Base-by-base conservation (phyloP, 2,113 vertebrate genomes). In the Varanus komodoensis region DNA sequence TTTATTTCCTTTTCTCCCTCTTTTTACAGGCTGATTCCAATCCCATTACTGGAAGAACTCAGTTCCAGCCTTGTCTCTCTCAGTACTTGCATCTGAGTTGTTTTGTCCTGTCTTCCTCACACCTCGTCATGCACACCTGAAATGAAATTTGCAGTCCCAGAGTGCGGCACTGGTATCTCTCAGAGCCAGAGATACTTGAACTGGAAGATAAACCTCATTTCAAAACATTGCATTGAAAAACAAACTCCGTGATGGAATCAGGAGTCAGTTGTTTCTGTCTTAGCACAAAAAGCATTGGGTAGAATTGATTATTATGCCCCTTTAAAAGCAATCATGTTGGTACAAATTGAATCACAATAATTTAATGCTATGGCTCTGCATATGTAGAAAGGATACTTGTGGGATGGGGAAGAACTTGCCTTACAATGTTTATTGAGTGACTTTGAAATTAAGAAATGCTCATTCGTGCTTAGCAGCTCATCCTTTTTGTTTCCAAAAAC, bases 11-110 rank as follows among this genome's bases (percentile, higher is more conserved):
- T 81, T 17, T 1, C 50, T n/a, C 9, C 50, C 77, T n/a, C n/a
- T 84, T 61, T 32, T n/a, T 83, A 34, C 19, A 89, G 88, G 54
- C 14, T 0, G 44, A 11, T 73, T 44, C 6, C 82, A 78, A 48
- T 38, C 73, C 61, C 73, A 89, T 68, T 89, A 84, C 82, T 54
- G 88, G 29, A 89, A 1, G 32, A 34, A 3, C 38, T 84, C 82
- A 7, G 0, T 67, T 27, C n/a, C 57, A 34, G 8, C 4, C 17
- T 84, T 84, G 57, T 3, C 69, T 54, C 7, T 50, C 34, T 44
- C 38, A 50, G 9, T 50, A 34, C 44, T 29, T 78, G 79, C 57
- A 54, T 21, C 61, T 8, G 52, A 44, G 38, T 44, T 44, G 38
- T 44, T 44, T 44, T 44, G 38, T 3, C 38, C 3, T 44, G 38